These are phyloP conservation scores for Macaca nemestrina DNA, from an alignment of 2,113 vertebrate species.

Conservation along the genomic window DNA sequence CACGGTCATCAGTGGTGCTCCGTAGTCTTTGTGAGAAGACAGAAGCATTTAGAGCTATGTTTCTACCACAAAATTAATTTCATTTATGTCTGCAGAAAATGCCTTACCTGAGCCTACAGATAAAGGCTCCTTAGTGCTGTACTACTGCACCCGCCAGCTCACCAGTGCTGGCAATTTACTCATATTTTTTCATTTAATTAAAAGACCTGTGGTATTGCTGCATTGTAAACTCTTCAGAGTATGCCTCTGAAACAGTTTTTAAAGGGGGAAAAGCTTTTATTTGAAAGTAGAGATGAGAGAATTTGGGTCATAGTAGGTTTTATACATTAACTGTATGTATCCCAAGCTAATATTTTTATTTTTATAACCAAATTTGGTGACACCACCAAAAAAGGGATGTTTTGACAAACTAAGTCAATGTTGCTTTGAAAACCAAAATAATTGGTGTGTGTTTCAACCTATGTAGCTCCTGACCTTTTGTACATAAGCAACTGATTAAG, in stretches of 20 bases:
- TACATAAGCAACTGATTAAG: not conserved
- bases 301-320: not conserved
- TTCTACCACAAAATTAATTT: not conserved
- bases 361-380: constrained; percentile 30
- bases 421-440: constrained; percentile 30
- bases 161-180: not conserved
- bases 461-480: not conserved
- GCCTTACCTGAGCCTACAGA: constrained; percentile 4
- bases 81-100: constrained; percentile 13
- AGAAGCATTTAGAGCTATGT: not conserved
- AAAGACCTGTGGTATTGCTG: constrained; percentile 16
- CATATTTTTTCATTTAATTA: constrained; percentile 35
- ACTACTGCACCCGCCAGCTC: not conserved
- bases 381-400: not conserved
- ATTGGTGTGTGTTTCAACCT: not conserved
- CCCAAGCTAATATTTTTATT: not conserved
- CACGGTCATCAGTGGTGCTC: not conserved
- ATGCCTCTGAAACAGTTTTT: constrained; percentile 25
- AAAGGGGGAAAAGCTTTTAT: constrained; percentile 20
- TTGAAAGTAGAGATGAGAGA: constrained; percentile 40
- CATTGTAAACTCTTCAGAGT: constrained; percentile 10
- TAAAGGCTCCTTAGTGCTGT: not conserved
- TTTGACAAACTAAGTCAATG: not conserved
- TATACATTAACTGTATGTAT: not conserved
- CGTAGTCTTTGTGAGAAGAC: constrained; percentile 11